Conservation (phyloP, 2,797 vertebrate genomes). For the Meriones psammophilus region DNA sequence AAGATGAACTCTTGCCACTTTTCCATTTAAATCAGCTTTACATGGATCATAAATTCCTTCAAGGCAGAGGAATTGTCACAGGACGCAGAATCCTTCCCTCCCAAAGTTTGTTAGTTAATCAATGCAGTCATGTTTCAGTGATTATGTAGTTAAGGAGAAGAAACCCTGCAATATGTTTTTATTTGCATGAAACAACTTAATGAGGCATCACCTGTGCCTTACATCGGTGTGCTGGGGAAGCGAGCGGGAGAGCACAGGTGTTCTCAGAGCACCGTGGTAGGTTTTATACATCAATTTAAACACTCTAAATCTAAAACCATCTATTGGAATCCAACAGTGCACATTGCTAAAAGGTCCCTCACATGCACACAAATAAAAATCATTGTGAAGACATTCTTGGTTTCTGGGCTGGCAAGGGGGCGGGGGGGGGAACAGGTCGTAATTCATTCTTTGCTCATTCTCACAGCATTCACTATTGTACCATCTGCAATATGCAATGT, state of each 20-base stretch:
- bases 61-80: slow-evolving; percentile 83
- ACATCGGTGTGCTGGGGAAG: slow-evolving; percentile 76
- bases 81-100: slow-evolving; percentile 78
- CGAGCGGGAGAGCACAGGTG: slow-evolving; percentile 83
- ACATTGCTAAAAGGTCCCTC: slow-evolving; percentile 67
- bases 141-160: slow-evolving; percentile 84
- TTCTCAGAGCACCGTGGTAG: slow-evolving; percentile 70
- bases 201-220: slow-evolving; percentile 86
- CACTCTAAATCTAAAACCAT: slow-evolving; percentile 81
- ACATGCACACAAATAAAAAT: background rate
- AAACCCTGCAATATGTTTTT: slow-evolving; percentile 84
- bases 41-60: slow-evolving; percentile 85
- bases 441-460: slow-evolving; percentile 85
- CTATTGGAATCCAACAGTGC: slow-evolving; percentile 75
- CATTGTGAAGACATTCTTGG: slow-evolving; percentile 76
- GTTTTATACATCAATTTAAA: slow-evolving; percentile 82
- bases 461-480: slow-evolving; percentile 87
- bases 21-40: slow-evolving; percentile 86
- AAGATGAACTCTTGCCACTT: slow-evolving; percentile 83
- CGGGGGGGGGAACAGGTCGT: slow-evolving; percentile 11
- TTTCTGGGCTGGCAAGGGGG: slow-evolving; percentile 79
- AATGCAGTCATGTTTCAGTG: slow-evolving; percentile 82
- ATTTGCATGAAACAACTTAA: slow-evolving; percentile 88
- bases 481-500: slow-evolving; percentile 86
- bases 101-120: slow-evolving; percentile 86